phyloP scores from a whole-genome alignment of 1,140 invertebrate species.

The Drosophila ohnishii region DNA sequence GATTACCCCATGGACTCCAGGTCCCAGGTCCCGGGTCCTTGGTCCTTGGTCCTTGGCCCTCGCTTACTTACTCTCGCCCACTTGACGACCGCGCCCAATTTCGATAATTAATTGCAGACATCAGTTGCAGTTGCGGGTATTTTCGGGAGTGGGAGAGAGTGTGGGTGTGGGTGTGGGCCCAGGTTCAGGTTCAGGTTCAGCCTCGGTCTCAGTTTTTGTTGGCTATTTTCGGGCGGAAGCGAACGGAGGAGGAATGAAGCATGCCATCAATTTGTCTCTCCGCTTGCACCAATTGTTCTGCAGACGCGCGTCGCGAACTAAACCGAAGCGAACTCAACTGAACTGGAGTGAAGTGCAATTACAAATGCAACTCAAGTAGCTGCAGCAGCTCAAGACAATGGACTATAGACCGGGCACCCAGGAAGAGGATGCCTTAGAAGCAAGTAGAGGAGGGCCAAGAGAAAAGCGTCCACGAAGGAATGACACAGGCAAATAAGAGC shows the following conservation, averaged over 20 bases:
- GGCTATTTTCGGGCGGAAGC: constrained; percentile 18
- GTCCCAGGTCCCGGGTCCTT: neutral
- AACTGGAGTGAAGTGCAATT: constrained; percentile 73
- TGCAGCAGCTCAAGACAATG: constrained; percentile 34
- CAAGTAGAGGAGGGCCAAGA: constrained; percentile 1
- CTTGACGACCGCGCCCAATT: constrained; percentile 82
- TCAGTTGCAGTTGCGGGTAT: constrained; percentile 76
- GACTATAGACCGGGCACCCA: constrained; percentile 12
- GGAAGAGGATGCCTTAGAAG: constrained; percentile 1
- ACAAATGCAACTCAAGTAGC: constrained; percentile 80
- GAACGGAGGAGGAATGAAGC: constrained; percentile 48
- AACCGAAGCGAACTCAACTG: constrained; percentile 36
- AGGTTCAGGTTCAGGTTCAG: constrained; percentile 1
- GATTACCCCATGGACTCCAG: constrained; percentile 64
- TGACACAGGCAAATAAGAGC: constrained; percentile 54
- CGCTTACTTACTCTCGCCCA: constrained; percentile 68
- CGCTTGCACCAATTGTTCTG: constrained; percentile 68
- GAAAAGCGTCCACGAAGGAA: constrained; percentile 36
- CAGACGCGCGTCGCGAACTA: constrained; percentile 36
- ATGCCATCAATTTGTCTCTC: constrained; percentile 81
- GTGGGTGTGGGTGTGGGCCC: neutral
- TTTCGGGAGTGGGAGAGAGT: constrained; percentile 16
- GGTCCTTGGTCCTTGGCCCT: constrained; percentile 15
- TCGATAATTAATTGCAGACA: constrained; percentile 83
- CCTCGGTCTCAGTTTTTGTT: constrained; percentile 23